Evolutionary conservation across 53 echinoderm and acorn worm genomes (phyloP).

Genomic region (Antedon mediterranea): DNA sequence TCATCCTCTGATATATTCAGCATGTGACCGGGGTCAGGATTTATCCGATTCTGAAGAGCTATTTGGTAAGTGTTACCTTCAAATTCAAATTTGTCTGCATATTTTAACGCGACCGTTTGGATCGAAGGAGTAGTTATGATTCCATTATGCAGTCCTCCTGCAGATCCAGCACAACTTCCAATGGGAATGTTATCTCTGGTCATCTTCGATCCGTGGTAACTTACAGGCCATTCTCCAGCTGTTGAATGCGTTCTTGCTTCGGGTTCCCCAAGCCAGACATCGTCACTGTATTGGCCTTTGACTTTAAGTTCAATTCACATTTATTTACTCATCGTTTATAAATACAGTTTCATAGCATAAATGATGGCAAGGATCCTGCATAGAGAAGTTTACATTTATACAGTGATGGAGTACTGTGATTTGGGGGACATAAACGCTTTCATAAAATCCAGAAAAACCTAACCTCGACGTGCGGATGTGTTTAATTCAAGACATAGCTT

Average conservation of each 20-base stretch:
- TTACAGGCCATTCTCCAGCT: slow-evolving; percentile 20
- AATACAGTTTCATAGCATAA: too few species aligned
- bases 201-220: slow-evolving; percentile 15
- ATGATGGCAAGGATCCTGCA: too few species aligned
- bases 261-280: slow-evolving; percentile 12
- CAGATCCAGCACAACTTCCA: not conserved
- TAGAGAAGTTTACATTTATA: too few species aligned
- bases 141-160: not conserved
- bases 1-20: not conserved
- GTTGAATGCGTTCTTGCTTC: slow-evolving; percentile 8
- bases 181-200: not conserved
- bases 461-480: not conserved
- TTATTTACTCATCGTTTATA: too few species aligned
- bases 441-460: not conserved
- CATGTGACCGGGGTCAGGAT: slow-evolving; percentile 1
- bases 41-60: slow-evolving; percentile 19
- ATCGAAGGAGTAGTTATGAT: slow-evolving; percentile 7
- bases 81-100: not conserved
- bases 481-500: not conserved
- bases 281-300: slow-evolving; percentile 8
- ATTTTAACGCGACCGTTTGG: not conserved
- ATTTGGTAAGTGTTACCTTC: slow-evolving; percentile 10
- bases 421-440: not conserved
- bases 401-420: not conserved
- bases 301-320: too few species aligned